Base-by-base conservation (phyloP, 2,797 vertebrate species). In the Tenualosa thibaudeaui region DNA sequence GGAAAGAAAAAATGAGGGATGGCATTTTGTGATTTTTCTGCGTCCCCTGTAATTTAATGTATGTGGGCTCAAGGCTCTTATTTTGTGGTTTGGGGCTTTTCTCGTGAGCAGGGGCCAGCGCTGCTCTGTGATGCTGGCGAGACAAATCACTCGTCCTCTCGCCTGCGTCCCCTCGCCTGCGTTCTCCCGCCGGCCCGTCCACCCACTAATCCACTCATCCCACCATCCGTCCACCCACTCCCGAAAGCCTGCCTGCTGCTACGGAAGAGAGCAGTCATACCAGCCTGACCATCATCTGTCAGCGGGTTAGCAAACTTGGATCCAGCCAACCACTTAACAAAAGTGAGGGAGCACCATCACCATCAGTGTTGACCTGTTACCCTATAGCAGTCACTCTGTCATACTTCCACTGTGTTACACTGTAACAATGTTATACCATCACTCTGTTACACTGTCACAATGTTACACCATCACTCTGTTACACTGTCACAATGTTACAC, bases 11-110 rank as follows among this genome's bases (percentile, higher is more conserved):
- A 92, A 94, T 90, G 91, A 89, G 91, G 92, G 87, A 91, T 88
- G 92, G 90, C 89, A 91, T 93, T 94, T 94, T 93, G 87, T 93
- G 93, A 94, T 93, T 78, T 78, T 78, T 92, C 87, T 3, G 43
- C 85, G 85, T 88, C 90, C 94, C 92, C 94, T 96, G 93, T 95
- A 94, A 95, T 95, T 96, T 94, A 71, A 93, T 94, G 90, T 86
- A 89, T 93, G 94, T 93, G 94, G 92, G 92, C 91, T 94, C 90
- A 93, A 95, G 93, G 91, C 92, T 92, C 92, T 93, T 93, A 94
- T 95, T 95, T 94, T 93, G 93, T 93, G 94, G 93, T 85, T 86
- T 85, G 56, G 91, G 91, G 89, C 88, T 93, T 91, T 92, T 90
- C 93, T 94, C 91, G 93, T 85, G 89, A 92, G 91, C 89, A 17